These are phyloP conservation scores for Auanema sp. DNA, from an alignment of 2,888 invertebrate genomes.

Conservation along the genomic window DNA sequence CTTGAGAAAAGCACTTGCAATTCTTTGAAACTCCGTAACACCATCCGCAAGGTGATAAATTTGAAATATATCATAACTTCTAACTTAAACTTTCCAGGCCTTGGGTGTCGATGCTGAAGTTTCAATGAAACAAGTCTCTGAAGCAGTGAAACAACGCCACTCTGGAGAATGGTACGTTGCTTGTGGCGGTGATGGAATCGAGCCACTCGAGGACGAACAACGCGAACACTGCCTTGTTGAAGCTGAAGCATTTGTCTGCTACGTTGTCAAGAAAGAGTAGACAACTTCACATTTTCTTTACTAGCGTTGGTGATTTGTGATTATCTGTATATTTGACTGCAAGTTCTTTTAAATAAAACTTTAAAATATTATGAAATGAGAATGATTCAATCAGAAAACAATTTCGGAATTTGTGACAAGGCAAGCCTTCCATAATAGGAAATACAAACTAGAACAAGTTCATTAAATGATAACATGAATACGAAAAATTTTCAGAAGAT, in stretches of 20 bases:
- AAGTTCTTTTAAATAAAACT: too few relatives aligned
- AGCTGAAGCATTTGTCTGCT: conserved; percentile 33
- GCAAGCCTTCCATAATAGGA: too few relatives aligned
- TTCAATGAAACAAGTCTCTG: conserved; percentile 36
- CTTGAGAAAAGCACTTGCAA: conserved; percentile 33
- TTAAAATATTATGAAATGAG: too few relatives aligned
- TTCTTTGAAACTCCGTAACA: conserved; percentile 30
- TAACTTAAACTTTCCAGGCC: conserved; percentile 21
- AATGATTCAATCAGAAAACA: too few relatives aligned
- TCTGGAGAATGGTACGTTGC: conserved; percentile 44
- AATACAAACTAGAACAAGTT: too few relatives aligned
- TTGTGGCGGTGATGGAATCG: conserved; percentile 39
- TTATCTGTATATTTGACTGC: conserved; percentile 13
- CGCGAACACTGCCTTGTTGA: conserved; percentile 42
- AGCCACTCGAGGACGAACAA: conserved; percentile 35
- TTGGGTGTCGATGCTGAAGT: conserved; percentile 34
- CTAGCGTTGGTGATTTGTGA: too few relatives aligned
- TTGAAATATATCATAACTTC: not conserved
- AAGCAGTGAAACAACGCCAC: conserved; percentile 33
- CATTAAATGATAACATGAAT: too few relatives aligned
- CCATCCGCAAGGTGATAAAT: conserved; percentile 37
- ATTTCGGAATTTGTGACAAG: too few relatives aligned
- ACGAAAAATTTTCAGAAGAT: too few relatives aligned
- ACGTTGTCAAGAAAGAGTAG: conserved; percentile 42
- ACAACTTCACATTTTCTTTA: not conserved